Percentiles rank a stretch among this genome's conserved stretches.
Evolutionary conservation across 2,797 vertebrate species (phyloP).

Genomic region (Champsocephalus esox): DNA sequence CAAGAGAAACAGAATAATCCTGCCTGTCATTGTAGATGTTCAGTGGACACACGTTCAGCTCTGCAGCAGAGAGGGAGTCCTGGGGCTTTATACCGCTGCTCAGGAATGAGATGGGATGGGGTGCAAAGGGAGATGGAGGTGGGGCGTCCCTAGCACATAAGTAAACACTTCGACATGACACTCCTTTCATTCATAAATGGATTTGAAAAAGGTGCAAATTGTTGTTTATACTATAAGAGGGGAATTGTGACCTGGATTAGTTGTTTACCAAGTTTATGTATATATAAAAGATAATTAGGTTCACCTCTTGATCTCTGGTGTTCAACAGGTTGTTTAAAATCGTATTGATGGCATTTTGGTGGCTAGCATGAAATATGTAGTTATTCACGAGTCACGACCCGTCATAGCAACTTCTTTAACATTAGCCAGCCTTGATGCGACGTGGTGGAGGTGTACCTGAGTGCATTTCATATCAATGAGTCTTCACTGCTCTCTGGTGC

Average conservation of each 20-base stretch:
- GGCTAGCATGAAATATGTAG: neutral
- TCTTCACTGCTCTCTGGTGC: slow-evolving; percentile 45
- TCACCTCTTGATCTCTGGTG: neutral
- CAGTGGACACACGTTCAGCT: slow-evolving; percentile 52
- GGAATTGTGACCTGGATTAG: neutral
- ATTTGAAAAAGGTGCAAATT: slow-evolving; percentile 23
- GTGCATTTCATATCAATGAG: neutral
- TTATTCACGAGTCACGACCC: neutral
- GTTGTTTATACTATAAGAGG: slow-evolving; percentile 25
- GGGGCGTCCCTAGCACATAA: slow-evolving; percentile 66
- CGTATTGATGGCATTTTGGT: accelerated
- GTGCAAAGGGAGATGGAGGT: slow-evolving; percentile 52
- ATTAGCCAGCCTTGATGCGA: neutral
- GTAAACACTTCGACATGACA: slow-evolving; percentile 56
- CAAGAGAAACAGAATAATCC: slow-evolving; percentile 76
- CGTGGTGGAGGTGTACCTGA: neutral
- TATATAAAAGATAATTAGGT: neutral
- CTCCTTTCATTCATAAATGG: slow-evolving; percentile 70
- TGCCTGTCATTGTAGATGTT: slow-evolving; percentile 74
- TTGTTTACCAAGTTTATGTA: slow-evolving; percentile 1
- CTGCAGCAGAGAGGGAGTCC: slow-evolving; percentile 49
- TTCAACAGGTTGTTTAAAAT: neutral
- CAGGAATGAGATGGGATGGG: slow-evolving; percentile 58
- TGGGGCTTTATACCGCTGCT: slow-evolving; percentile 70
- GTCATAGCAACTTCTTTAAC: neutral